Percentiles rank a stretch among this genome's conserved stretches.
These are phyloP conservation scores for Papilio demoleus DNA, from an alignment of 2,888 invertebrate species.

Conservation along the genomic window DNA sequence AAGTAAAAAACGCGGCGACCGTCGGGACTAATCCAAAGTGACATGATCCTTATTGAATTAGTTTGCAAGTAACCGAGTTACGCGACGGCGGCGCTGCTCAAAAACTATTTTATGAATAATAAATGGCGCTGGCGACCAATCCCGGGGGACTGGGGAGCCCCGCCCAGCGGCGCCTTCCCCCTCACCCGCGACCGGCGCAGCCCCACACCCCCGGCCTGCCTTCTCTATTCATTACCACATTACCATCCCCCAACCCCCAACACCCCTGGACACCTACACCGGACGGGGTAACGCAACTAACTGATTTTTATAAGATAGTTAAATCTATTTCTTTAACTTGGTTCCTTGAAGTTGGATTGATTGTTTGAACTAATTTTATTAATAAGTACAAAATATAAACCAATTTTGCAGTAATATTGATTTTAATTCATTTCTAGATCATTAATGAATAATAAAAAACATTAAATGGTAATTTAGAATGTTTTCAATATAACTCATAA, in stretches of 20 bases:
- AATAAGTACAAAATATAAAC: not conserved
- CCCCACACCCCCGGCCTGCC: conserved; percentile 58
- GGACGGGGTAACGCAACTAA: conserved; percentile 66
- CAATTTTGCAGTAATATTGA: no score
- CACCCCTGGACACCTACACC: conserved; percentile 59
- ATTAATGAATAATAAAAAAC: no score
- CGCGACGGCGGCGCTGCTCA: conserved; percentile 79
- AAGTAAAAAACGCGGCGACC: conserved; percentile 65
- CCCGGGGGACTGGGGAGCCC: conserved; percentile 71
- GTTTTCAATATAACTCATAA: not conserved
- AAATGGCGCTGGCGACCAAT: conserved; percentile 81
- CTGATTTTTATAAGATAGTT: conserved; percentile 63
- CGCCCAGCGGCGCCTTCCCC: conserved; percentile 53
- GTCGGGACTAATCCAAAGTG: conserved; percentile 78
- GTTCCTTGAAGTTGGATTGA: conserved; percentile 9
- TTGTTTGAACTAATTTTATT: not conserved
- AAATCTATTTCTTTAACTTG: conserved; percentile 14
- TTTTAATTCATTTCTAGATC: no score
- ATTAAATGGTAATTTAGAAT: no score
- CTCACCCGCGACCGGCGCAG: conserved; percentile 48
- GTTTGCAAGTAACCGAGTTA: conserved; percentile 72
- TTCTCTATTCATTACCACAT: conserved; percentile 82
- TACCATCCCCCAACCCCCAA: conserved; percentile 65
- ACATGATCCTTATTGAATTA: conserved; percentile 82
- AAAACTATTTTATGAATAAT: conserved; percentile 84